Base-by-base conservation (phyloP, 2,113 vertebrate genomes). In the Limnothrissa miodon region DNA sequence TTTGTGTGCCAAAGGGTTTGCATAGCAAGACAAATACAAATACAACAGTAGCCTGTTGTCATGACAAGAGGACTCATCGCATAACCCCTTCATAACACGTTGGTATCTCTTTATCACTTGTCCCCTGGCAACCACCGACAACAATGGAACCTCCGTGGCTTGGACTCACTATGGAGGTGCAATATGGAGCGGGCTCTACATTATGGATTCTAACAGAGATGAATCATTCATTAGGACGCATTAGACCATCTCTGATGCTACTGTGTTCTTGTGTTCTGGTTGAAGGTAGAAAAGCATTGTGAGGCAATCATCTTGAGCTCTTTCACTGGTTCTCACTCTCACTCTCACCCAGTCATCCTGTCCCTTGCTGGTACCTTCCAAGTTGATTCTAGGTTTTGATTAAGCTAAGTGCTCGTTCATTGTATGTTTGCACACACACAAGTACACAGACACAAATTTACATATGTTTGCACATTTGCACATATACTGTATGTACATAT, bases 111-210 rank as follows among this genome's bases (percentile, higher is more conserved):
- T 78, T 56, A 79, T 80, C 80, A 78, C 74, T 45, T 33, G 62
- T 83, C 80, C 59, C 46, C 45, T 80, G 80, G 84, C 82, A 87
- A 87, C 82, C 84, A 82, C 21, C 51, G 82, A 85, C 79, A 78
- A 80, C 79, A 80, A 78, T 85, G 56, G 83, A 74, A 80, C 80
- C 80, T 83, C 78, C 81, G 62, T 13, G 81, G 25, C 78, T 45
- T 45, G 39, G 29, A 36, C 39, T 78, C 36, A 42, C 53, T 70
- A 84, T 45, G 1, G 80, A 45, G 82, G 48, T 62, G 39, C 78
- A 51, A n/a, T 53, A 33, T n/a, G n/a, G n/a, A n/a, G n/a, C n/a
- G n/a, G n/a, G n/a, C n/a, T n/a, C n/a, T n/a, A n/a, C n/a, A n/a
- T n/a, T n/a, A n/a, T n/a, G n/a, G n/a, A n/a, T 45, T 8, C 5